Percentiles rank a stretch among this genome's conserved stretches.
phyloP scores from a whole-genome alignment of 2,888 invertebrate genomes.

The Dorcus hopei region DNA sequence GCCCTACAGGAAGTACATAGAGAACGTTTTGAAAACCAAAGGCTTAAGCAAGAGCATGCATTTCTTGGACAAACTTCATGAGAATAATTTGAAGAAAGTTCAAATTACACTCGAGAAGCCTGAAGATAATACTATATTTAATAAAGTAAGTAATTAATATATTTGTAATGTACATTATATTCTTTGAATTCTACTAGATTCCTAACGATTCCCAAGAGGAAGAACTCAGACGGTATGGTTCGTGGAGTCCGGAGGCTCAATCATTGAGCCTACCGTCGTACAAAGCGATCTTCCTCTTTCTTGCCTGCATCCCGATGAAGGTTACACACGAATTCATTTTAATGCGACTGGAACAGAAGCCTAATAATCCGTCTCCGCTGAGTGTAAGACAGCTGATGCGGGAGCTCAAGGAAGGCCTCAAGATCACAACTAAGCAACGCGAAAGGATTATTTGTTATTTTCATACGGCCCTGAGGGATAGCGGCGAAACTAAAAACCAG shows the following conservation, averaged over 20 bases:
- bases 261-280: conserved; percentile 83
- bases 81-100: conserved; percentile 66
- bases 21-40: conserved; percentile 82
- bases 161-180: not conserved
- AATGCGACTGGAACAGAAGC: conserved; percentile 79
- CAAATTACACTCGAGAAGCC: conserved; percentile 66
- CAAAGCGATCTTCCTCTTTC: conserved; percentile 78
- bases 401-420: conserved; percentile 86
- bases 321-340: conserved; percentile 89
- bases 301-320: conserved; percentile 82
- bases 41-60: conserved; percentile 78
- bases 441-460: conserved; percentile 70
- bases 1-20: conserved; percentile 71
- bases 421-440: conserved; percentile 78
- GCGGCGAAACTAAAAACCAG: conserved; percentile 49
- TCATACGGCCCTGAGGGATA: conserved; percentile 55
- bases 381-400: conserved; percentile 79
- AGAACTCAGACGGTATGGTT: conserved; percentile 65
- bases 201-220: conserved; percentile 45
- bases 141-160: conserved; percentile 21
- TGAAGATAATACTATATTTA: conserved; percentile 38
- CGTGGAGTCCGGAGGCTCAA: conserved; percentile 72
- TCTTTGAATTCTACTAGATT: conserved; percentile 17
- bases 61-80: conserved; percentile 73
- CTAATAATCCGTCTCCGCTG: conserved; percentile 78